Evolutionary conservation across 2,113 vertebrate genomes (phyloP), one percentile per base, ranked within the genome.

Genomic region (Cariama cristata): DNA sequence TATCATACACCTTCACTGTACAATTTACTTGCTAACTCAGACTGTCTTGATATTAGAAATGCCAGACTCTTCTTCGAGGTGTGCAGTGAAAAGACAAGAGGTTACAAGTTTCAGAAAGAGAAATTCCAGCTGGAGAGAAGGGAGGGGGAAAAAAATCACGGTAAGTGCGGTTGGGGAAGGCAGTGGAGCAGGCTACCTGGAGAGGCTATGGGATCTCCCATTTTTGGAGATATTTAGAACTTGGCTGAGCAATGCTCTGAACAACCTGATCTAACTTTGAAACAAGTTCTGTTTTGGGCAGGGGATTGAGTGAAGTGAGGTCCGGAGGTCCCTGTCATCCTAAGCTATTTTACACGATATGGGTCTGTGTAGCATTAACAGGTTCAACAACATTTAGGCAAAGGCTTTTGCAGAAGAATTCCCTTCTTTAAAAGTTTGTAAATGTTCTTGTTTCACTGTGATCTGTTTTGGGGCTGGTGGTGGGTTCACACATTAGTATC

Each of bases 1-100:
- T 77, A 19, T 84, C 72, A 77, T 92, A 69, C 69, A 67, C 86
- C 76, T 96, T 88, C 72, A 69, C 38, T 55, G 76, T 73, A 74
- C 76, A 59, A 66, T 90, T 88, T 83, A 73, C 50, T 95, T 93
- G 85, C 32, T 73, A 53, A 76, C 42, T 86, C 67, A 45, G 42
- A 35, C 83, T 88, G 23, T 44, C 50, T 66, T 66, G 55, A 9
- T 90, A 77, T 26, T 87, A 58, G 87, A 84, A 89, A 62, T 62
- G 45, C 40, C 55, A 91, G 67, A 44, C 42, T 88, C 71, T 73
- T 71, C 72, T 77, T 67, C 71, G 69, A 90, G 40, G 18, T 67
- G 49, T 3, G 5, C 9, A 28, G 19, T 56, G 66, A 60, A 93
- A 89, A 67, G 55, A n/a, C 44, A 66, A 69, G 62, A 77, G 44